Percentiles rank a stretch among this genome's conserved stretches.
These are phyloP conservation scores for Caenorhabditis tropicalis DNA, from an alignment of 1,140 invertebrate species.

Conservation along the genomic window DNA sequence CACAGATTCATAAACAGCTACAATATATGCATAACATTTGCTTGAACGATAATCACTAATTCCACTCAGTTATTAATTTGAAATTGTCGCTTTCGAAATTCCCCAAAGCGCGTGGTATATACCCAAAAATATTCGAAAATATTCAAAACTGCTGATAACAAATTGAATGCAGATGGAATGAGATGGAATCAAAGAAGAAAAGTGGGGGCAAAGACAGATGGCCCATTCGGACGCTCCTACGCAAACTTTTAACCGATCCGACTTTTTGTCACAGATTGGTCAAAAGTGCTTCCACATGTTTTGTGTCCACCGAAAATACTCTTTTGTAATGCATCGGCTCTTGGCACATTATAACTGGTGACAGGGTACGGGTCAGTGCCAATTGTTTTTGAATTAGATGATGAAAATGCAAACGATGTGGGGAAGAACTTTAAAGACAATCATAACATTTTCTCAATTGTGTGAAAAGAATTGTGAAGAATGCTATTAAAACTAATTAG, in stretches of 20 bases:
- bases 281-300: constrained; percentile 43
- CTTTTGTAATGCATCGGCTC: background rate
- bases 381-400: constrained; percentile 2
- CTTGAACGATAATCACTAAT: background rate
- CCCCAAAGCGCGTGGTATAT: background rate
- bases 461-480: too few relatives aligned
- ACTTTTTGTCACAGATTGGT: constrained; percentile 31
- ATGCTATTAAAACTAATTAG: too few relatives aligned
- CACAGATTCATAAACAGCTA: background rate
- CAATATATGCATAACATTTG: background rate
- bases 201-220: background rate
- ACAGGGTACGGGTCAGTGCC: constrained; percentile 12
- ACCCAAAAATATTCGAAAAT: constrained; percentile 2
- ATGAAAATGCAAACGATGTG: background rate
- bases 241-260: constrained; percentile 17
- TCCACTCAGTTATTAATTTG: background rate
- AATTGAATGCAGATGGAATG: constrained; percentile 14
- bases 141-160: constrained; percentile 13
- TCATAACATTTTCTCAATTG: background rate
- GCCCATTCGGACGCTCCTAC: background rate
- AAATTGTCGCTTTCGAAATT: background rate
- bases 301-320: background rate
- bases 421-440: background rate
- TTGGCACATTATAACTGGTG: background rate
- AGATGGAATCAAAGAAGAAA: too few relatives aligned